Evolutionary conservation across 2,113 vertebrate species (phyloP).

Genomic region (Albula glossodonta): DNA sequence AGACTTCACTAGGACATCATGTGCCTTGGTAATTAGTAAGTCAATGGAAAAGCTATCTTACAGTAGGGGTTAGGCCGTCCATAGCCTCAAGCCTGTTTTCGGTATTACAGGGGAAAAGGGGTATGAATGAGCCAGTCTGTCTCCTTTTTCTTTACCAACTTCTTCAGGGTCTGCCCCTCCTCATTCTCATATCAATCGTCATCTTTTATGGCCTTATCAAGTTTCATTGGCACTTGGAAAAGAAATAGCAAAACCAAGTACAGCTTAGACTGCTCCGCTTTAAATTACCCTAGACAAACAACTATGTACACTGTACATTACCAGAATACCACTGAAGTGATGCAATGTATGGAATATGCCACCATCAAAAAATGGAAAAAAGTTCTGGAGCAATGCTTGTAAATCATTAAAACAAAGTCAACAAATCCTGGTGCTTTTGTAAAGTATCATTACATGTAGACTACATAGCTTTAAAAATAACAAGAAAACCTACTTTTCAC

Average conservation of each 20-base stretch:
- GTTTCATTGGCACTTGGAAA: not conserved
- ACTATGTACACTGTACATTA: not conserved
- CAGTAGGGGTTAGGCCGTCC: too few species aligned
- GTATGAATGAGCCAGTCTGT: too few species aligned
- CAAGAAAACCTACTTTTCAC: not conserved
- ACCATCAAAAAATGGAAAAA: not conserved
- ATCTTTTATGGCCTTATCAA: not conserved
- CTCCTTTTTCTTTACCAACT: too few species aligned
- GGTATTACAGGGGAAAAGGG: too few species aligned
- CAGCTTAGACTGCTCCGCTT: not conserved
- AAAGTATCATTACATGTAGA: not conserved
- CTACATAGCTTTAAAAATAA: not conserved
- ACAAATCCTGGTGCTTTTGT: not conserved
- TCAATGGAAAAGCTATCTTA: too few species aligned
- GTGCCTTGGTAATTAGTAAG: too few species aligned
- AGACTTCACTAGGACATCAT: too few species aligned
- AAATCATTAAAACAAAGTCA: not conserved
- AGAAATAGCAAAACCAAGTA: not conserved
- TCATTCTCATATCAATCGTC: not conserved
- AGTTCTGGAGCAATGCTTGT: not conserved
- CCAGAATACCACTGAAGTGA: slow-evolving; percentile 1
- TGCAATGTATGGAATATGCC: not conserved
- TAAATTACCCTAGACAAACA: not conserved
- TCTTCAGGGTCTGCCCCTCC: too few species aligned
- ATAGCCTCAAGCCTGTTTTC: too few species aligned